Evolutionary conservation across 2,113 vertebrate genomes (phyloP).

Genomic region (Romanogobio albipinnatus): DNA sequence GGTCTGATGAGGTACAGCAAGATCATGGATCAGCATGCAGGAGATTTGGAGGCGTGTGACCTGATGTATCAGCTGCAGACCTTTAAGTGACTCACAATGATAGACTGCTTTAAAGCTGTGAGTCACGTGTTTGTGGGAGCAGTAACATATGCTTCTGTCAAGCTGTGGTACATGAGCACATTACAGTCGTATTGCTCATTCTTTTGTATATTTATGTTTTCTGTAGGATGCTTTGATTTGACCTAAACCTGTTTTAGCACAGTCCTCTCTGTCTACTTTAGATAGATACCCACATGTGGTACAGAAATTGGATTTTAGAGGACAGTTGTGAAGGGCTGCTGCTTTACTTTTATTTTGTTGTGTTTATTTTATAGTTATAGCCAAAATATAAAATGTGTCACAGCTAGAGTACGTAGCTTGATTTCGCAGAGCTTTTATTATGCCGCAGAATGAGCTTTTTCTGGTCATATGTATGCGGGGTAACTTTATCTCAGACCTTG

Average conservation of each 20-base stretch:
- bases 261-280: not conserved
- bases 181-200: not conserved
- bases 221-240: constrained; percentile 2
- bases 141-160: constrained; percentile 9
- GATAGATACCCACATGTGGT: not conserved
- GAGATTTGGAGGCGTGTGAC: not conserved
- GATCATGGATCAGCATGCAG: constrained; percentile 1
- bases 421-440: too few species aligned
- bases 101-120: constrained; percentile 13
- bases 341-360: too few species aligned
- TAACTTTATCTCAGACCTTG: too few species aligned
- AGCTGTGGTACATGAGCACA: not conserved
- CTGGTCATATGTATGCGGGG: too few species aligned
- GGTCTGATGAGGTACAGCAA: not conserved
- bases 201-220: not conserved
- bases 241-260: not conserved
- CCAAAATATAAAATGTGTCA: too few species aligned
- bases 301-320: not conserved
- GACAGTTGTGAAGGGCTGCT: too few species aligned
- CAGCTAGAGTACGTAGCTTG: too few species aligned
- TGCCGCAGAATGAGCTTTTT: too few species aligned
- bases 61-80: not conserved
- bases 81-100: not conserved
- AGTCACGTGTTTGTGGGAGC: constrained; percentile 26
- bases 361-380: too few species aligned